These are phyloP conservation scores for Volucella inanis DNA, from an alignment of 2,888 invertebrate genomes.

Conservation along the genomic window DNA sequence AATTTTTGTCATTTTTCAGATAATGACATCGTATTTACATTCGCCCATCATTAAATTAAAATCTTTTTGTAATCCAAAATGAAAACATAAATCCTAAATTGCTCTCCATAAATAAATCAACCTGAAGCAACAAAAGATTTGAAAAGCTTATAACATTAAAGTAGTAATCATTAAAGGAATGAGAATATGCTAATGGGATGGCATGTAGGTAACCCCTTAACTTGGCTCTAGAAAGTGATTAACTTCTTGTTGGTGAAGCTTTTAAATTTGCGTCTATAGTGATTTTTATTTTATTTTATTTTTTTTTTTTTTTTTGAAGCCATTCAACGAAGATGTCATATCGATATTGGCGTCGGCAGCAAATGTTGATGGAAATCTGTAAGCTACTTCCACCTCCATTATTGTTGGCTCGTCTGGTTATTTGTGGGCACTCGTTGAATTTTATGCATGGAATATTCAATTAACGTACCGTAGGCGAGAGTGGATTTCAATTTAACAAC, in stretches of 20 bases:
- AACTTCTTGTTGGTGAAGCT: slow-evolving; percentile 12
- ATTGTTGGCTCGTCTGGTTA: slow-evolving; percentile 10
- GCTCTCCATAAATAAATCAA: slow-evolving; percentile 22
- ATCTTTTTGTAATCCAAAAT: slow-evolving; percentile 33
- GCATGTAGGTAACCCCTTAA: neutral
- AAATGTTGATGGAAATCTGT: too few relatives aligned
- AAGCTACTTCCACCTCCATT: neutral
- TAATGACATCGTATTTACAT: slow-evolving; percentile 36
- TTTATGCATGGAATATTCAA: slow-evolving; percentile 62
- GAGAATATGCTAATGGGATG: slow-evolving; percentile 24
- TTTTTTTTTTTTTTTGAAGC: slow-evolving; percentile 13
- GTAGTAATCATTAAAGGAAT: neutral
- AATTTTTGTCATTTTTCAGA: slow-evolving; percentile 15
- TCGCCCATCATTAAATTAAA: slow-evolving; percentile 29
- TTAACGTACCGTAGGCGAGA: slow-evolving; percentile 61
- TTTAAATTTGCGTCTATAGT: slow-evolving; percentile 38
- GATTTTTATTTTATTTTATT: too few relatives aligned
- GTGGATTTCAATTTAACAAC: slow-evolving; percentile 51
- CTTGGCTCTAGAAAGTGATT: slow-evolving; percentile 1
- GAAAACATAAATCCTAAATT: slow-evolving; percentile 25
- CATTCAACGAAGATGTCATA: too few relatives aligned
- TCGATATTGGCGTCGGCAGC: too few relatives aligned
- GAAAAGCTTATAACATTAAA: slow-evolving; percentile 4
- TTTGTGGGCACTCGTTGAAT: slow-evolving; percentile 40
- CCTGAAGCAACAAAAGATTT: neutral